A percentile compares a stretch with the other conserved stretches of the same genome.
phyloP scores from a whole-genome alignment of 2,888 invertebrate species.

The Tiphia femorata region DNA sequence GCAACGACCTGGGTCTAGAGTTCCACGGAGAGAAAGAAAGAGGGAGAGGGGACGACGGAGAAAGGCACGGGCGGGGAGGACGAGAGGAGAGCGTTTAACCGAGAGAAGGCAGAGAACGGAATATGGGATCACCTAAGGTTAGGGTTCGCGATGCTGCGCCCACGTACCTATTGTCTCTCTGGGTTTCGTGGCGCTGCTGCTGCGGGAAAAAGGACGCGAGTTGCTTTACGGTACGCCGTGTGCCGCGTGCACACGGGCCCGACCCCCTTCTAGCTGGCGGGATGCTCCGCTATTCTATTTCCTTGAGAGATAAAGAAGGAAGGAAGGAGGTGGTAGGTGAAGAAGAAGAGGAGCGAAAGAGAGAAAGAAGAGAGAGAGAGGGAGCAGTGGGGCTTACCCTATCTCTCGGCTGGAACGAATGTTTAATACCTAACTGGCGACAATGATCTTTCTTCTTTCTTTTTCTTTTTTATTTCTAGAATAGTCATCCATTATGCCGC shows the following conservation, averaged over 20 bases:
- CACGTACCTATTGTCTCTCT: slow-evolving; percentile 62
- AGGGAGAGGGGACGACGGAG: slow-evolving; percentile 34
- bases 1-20: too few species aligned
- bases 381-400: background rate
- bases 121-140: slow-evolving; percentile 65
- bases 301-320: slow-evolving; percentile 12
- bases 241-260: slow-evolving; percentile 24
- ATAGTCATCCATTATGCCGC: too few species aligned
- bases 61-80: too few species aligned
- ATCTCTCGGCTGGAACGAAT: too few species aligned
- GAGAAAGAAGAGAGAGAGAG: background rate
- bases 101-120: slow-evolving; percentile 53
- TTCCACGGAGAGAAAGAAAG: slow-evolving; percentile 25
- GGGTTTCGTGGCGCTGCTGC: slow-evolving; percentile 48
- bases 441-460: too few species aligned
- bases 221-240: slow-evolving; percentile 44
- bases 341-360: background rate
- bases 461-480: too few species aligned
- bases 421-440: too few species aligned
- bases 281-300: slow-evolving; percentile 47
- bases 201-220: slow-evolving; percentile 52
- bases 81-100: slow-evolving; percentile 36
- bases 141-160: slow-evolving; percentile 65
- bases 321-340: background rate
- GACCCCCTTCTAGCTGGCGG: slow-evolving; percentile 36